These are phyloP conservation scores for Formicarius rufipectus DNA, from an alignment of 2,113 vertebrate species.

Conservation along the genomic window DNA sequence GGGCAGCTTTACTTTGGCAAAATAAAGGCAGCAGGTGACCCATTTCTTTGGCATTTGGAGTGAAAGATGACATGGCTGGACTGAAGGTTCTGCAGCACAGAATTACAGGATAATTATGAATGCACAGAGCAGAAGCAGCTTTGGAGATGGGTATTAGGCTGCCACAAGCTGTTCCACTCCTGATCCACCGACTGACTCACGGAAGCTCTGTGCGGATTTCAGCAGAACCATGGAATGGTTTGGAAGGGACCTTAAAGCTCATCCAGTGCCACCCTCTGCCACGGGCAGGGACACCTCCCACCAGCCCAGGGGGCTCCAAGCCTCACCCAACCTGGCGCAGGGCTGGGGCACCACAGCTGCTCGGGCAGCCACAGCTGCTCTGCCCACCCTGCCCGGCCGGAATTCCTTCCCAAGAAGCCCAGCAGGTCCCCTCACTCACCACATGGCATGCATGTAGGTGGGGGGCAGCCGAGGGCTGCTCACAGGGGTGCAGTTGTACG, in stretches of 20 bases:
- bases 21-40: not conserved
- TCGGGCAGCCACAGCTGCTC: not conserved
- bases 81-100: not conserved
- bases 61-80: not conserved
- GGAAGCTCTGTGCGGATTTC: too few relatives aligned
- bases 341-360: too few relatives aligned
- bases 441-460: slow-evolving; percentile 99
- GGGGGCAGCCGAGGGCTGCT: slow-evolving; percentile 96
- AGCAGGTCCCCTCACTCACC: too few relatives aligned
- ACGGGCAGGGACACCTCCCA: not conserved
- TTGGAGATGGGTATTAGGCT: not conserved
- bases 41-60: not conserved
- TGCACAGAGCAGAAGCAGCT: not conserved
- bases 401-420: not conserved
- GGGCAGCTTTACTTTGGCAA: not conserved
- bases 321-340: not conserved
- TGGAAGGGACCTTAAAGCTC: not conserved
- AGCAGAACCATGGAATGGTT: rapidly evolving
- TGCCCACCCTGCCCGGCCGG: not conserved
- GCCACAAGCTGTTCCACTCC: not conserved
- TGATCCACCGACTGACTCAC: not conserved
- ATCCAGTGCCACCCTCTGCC: not conserved
- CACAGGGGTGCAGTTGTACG: slow-evolving; percentile 96
- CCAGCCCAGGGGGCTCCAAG: rapidly evolving
- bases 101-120: not conserved